Base-by-base conservation (phyloP, 2,888 invertebrate genomes). In the Tenthredo notha region DNA sequence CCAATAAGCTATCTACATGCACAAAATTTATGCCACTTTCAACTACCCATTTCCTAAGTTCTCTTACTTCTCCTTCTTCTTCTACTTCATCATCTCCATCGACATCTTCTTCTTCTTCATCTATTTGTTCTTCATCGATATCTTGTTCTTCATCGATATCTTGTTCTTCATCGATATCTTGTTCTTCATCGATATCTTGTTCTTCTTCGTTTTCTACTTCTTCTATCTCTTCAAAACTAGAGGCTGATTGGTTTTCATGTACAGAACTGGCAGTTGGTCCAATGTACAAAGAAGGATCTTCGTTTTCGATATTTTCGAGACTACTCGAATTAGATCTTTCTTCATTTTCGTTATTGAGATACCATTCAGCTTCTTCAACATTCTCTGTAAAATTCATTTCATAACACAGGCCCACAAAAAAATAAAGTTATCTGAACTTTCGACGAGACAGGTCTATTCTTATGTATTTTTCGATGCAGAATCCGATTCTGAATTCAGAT, bases 11-110 rank as follows among this genome's bases (percentile, higher is more conserved):
- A 74, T 86, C 85, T 0, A 87, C 40, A 47, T 86, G 77, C 12
- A 80, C 58, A 2, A 80, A 75, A 40, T 40, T 40, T 50, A 86
- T 85, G 85, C 84, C 70, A 37, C 78, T 77, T 70, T 84, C 33
- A 25, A 86, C 2, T 75, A 85, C 82, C 86, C 86, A 86, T 67
- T 75, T 80, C 1, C 72, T 84, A 25, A 84, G 7, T 43, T 85
- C 65, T 12, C 82, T 43, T 18, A 47, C 50, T 47, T 67, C 43
- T 6, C 1, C 25, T 25, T 47, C 75, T 33, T 67, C 37, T 18
- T 74, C 74, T 29, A 12, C 12, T 37, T 43, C 40, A 10, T n/a
- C 7, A n/a, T n/a, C n/a, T n/a, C n/a, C n/a, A n/a, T n/a, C n/a
- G n/a, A n/a, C n/a, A n/a, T n/a, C n/a, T n/a, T n/a, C n/a, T n/a